These are phyloP conservation scores for Ranitomeya variabilis DNA, from an alignment of 2,113 vertebrate genomes.

Conservation along the genomic window DNA sequence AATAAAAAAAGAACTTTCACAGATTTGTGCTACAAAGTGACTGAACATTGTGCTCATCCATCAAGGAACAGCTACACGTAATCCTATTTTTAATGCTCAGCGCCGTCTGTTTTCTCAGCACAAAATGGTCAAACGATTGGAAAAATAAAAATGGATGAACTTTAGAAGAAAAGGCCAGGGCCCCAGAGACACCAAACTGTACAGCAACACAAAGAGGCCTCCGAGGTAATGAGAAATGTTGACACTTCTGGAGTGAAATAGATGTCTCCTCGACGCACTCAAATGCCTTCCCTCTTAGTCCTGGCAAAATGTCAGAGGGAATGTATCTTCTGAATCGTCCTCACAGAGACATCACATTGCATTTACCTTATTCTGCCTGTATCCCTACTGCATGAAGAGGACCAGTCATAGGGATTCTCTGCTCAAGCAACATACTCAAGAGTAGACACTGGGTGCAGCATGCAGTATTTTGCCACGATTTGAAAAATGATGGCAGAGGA, in stretches of 20 bases:
- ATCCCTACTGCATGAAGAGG: neutral
- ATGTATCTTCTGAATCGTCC: conserved; percentile 26
- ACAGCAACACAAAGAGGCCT: neutral
- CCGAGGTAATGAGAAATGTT: conserved; percentile 47
- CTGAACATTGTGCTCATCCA: neutral
- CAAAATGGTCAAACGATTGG: conserved; percentile 11
- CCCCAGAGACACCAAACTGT: neutral
- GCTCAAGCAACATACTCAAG: neutral
- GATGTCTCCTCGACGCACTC: conserved; percentile 35
- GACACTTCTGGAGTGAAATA: neutral
- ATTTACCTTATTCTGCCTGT: conserved; percentile 28
- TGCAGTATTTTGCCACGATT: no score
- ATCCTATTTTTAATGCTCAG: neutral
- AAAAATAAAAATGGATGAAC: conserved; percentile 46
- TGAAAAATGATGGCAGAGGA: no score
- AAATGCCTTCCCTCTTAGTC: conserved; percentile 29
- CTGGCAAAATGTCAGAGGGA: conserved; percentile 57
- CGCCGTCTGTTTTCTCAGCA: neutral
- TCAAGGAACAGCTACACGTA: neutral
- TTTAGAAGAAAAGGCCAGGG: conserved; percentile 49
- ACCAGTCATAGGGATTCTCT: neutral
- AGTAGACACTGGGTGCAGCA: no score
- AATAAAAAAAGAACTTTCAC: neutral
- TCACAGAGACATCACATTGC: neutral
- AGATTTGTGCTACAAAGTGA: neutral